These are phyloP conservation scores for Actinostola sp. DNA, from an alignment of 92 coral and sea anemone genomes.

Conservation along the genomic window DNA sequence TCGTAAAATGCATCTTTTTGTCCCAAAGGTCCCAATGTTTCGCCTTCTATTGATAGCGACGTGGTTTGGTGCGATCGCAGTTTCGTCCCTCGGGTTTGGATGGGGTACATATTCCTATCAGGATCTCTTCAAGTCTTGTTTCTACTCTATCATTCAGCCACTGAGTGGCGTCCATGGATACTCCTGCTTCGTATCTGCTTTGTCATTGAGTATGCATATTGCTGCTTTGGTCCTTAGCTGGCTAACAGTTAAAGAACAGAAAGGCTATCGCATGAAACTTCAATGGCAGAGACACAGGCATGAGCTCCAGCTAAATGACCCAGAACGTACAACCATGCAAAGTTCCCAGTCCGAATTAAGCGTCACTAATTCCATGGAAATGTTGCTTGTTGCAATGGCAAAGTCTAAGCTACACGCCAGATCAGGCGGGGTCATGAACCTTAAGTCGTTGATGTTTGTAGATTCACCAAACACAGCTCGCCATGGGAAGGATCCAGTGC, in stretches of 20 bases:
- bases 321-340: conserved; percentile 52
- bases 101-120: conserved; percentile 48
- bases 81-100: conserved; percentile 24
- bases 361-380: conserved; percentile 14
- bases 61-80: conserved; percentile 21
- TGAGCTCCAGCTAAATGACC: conserved; percentile 55
- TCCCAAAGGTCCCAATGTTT: neutral
- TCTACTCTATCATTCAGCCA: neutral
- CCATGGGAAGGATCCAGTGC: too few relatives aligned
- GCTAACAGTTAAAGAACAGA: conserved; percentile 9
- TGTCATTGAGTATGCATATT: conserved; percentile 12
- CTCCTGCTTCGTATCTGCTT: conserved; percentile 10
- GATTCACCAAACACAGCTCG: too few relatives aligned
- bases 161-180: conserved; percentile 3
- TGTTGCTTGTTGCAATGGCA: conserved; percentile 25
- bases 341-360: conserved; percentile 26
- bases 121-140: neutral
- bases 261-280: conserved; percentile 40
- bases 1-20: conserved; percentile 26
- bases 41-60: conserved; percentile 6
- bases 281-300: conserved; percentile 54
- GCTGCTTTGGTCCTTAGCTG: conserved; percentile 16
- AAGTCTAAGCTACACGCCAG: conserved; percentile 5
- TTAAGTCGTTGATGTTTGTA: neutral
- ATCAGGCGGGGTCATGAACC: neutral